phyloP scores from a whole-genome alignment of 2,888 invertebrate genomes.

The Sepioteuthis lessoniana region DNA sequence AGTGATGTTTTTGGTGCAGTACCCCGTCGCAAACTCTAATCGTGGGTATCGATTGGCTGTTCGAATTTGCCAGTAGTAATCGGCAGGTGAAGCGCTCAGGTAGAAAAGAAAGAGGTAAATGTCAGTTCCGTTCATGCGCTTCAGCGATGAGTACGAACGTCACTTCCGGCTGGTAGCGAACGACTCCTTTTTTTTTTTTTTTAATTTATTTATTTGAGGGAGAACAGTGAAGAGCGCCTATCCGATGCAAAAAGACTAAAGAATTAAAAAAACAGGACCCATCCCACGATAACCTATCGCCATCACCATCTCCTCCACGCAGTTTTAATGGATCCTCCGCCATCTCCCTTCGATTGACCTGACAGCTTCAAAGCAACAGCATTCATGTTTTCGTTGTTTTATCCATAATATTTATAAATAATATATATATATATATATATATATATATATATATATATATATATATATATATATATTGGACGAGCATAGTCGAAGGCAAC shows the following conservation, averaged over 20 bases:
- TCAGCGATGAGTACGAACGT: not conserved
- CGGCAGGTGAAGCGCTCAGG: not conserved
- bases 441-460: not conserved
- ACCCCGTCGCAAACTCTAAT: not conserved
- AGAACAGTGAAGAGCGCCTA: not conserved
- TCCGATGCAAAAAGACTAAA: not conserved
- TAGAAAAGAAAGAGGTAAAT: not conserved
- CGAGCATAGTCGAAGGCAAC: no score
- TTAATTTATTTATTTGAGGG: not conserved
- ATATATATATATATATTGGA: no score
- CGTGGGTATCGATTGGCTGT: not conserved
- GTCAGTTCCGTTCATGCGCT: not conserved
- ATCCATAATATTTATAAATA: not conserved
- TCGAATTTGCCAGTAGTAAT: not conserved
- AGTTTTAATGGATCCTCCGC: not conserved
- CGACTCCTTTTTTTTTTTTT: not conserved
- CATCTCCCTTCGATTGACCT: not conserved
- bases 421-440: not conserved
- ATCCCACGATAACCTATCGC: not conserved
- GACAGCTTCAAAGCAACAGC: not conserved
- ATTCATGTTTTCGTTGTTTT: not conserved
- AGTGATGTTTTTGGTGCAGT: not conserved
- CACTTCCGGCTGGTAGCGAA: not conserved
- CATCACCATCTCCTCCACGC: not conserved
- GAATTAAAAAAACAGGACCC: not conserved